Conservation (phyloP, 2,113 vertebrate species). For the Mungos mungo region DNA sequence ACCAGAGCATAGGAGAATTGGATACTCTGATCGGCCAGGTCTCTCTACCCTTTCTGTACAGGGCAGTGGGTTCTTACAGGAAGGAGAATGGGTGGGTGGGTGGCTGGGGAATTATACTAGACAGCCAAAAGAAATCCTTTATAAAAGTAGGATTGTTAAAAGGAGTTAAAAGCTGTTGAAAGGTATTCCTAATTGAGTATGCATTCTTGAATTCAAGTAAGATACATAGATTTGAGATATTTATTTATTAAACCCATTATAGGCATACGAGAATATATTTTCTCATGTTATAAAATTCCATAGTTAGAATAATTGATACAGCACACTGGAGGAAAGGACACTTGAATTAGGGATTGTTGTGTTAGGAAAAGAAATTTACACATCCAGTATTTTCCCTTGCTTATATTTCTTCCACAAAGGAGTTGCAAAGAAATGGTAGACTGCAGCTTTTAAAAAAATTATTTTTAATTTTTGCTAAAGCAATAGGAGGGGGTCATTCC, state of each 20-base stretch:
- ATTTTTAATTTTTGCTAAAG: constrained; percentile 8
- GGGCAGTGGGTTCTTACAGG: not conserved
- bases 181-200: not conserved
- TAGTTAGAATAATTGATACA: constrained; percentile 12
- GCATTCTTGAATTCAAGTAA: not conserved
- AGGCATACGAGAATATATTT: constrained; percentile 14
- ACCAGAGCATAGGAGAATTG: not conserved
- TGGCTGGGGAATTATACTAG: not conserved
- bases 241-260: not conserved
- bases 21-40: not conserved
- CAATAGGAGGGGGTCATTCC: not conserved
- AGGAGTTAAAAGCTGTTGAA: constrained; percentile 10
- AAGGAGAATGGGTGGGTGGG: not conserved
- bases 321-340: not conserved
- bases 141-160: not conserved
- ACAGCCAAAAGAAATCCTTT: not conserved
- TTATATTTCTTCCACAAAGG: not conserved
- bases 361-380: not conserved
- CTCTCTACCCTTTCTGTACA: not conserved
- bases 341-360: constrained; percentile 8
- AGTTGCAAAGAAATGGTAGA: constrained; percentile 1
- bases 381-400: not conserved
- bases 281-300: not conserved
- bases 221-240: constrained; percentile 26
- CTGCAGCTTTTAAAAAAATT: not conserved